Base-by-base conservation (phyloP, 2,113 vertebrate species). In the Dasyornis broadbenti region DNA sequence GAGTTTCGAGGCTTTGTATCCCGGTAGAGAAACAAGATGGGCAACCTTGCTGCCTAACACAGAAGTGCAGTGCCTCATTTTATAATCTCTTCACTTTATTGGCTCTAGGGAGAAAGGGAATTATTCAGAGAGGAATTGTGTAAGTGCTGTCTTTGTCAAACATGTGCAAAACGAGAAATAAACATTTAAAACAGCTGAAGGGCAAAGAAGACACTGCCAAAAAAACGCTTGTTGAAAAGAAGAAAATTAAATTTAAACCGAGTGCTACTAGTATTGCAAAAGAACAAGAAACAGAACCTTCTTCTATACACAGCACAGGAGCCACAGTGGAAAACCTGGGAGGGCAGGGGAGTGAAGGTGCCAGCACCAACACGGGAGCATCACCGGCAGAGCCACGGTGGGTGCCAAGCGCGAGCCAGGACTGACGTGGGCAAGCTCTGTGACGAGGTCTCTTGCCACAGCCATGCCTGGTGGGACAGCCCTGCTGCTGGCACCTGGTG, bases 121-220 rank as follows among this genome's bases (percentile, higher is more conserved):
- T 96, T 90, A 82, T 91, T 95, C 63, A 71, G 76, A 66, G 72
- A 95, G 89, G 87, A 92, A 94, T 85, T 96, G 94, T 95, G 95
- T 93, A 96, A 97, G 92, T 59, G 76, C 81, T 45, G 79, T 44
- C 90, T 89, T 95, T 97, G 93, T 96, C 96, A 97, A 97, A 95
- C 96, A 95, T 85, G 96, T 95, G 92, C 93, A 94, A 92, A 95
- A 95, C 27, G 81, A 83, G 95, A 94, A 97, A 96, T 92, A 96
- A 86, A 87, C 84, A 94, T 95, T 90, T 94, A 40, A 96, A 80
- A 87, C 75, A 95, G 90, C 94, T 95, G 92, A 96, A 93, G 88
- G 89, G 82, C 86, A 95, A 85, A 78, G 86, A 54, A 78, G 71
- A 35, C 70, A 77, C 70, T 73, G 86, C 92, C 90, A 97, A 93